These are phyloP conservation scores for Chrysodeixis includens DNA, from an alignment of 2,888 invertebrate species.

Conservation along the genomic window DNA sequence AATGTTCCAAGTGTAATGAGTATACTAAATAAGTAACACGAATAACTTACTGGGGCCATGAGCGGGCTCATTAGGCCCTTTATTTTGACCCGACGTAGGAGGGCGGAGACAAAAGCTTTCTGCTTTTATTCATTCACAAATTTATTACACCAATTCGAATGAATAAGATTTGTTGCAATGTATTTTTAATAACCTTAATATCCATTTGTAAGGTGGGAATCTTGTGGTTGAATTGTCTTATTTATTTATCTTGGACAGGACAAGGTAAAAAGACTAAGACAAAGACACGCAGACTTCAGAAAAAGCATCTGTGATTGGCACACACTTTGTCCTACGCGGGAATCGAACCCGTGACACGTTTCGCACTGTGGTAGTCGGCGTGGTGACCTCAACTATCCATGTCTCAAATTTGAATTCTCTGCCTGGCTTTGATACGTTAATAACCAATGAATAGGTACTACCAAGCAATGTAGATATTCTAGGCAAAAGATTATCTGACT, in stretches of 20 bases:
- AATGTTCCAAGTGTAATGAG: slow-evolving; percentile 55
- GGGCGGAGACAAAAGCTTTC: slow-evolving; percentile 67
- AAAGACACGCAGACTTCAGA: too few species aligned
- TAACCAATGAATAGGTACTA: too few species aligned
- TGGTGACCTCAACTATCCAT: too few species aligned
- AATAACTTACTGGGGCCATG: slow-evolving; percentile 59
- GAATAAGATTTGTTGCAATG: slow-evolving; percentile 27
- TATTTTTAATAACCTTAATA: slow-evolving; percentile 28
- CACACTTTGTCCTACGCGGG: too few species aligned
- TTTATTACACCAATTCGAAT: slow-evolving; percentile 59
- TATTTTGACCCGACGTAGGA: slow-evolving; percentile 69
- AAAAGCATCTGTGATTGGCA: too few species aligned
- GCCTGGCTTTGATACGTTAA: too few species aligned
- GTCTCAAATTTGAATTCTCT: too few species aligned
- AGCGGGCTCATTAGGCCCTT: slow-evolving; percentile 68
- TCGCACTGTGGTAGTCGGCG: too few species aligned
- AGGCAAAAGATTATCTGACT: too few species aligned
- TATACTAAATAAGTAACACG: slow-evolving; percentile 61
- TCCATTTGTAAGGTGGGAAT: background rate
- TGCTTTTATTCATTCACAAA: slow-evolving; percentile 70
- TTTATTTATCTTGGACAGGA: background rate
- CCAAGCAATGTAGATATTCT: too few species aligned
- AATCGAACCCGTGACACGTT: too few species aligned
- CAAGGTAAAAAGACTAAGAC: too few species aligned
- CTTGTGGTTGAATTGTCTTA: background rate